Evolutionary conservation across 2,888 invertebrate species (phyloP).

Genomic region (Podotricha telesiphe): DNA sequence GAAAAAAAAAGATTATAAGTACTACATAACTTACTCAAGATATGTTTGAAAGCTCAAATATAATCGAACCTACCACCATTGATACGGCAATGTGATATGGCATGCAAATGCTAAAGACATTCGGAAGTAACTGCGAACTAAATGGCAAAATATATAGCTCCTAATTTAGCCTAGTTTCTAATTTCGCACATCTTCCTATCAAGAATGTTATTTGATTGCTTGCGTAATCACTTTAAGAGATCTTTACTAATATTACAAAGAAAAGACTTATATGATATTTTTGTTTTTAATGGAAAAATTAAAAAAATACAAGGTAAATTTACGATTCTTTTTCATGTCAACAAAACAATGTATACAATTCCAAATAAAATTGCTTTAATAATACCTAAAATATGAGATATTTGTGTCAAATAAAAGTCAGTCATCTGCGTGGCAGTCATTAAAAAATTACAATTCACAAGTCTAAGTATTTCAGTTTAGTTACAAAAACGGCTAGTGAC

Average conservation of each 20-base stretch:
- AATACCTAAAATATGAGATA: too few species aligned
- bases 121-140: slow-evolving; percentile 2
- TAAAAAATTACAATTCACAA: too few species aligned
- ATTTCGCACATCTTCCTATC: slow-evolving; percentile 17
- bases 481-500: too few species aligned
- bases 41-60: neutral
- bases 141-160: neutral
- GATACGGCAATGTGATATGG: neutral
- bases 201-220: slow-evolving; percentile 22
- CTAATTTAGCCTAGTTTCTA: slow-evolving; percentile 30
- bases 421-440: too few species aligned
- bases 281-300: neutral
- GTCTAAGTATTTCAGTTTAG: too few species aligned
- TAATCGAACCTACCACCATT: neutral
- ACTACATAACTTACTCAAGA: too few species aligned
- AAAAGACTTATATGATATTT: neutral
- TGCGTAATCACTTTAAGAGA: slow-evolving; percentile 1
- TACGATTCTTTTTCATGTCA: too few species aligned
- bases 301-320: too few species aligned
- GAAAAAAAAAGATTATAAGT: too few species aligned
- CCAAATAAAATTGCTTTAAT: too few species aligned
- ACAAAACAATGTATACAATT: too few species aligned
- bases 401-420: too few species aligned
- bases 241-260: neutral
- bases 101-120: neutral